A percentile compares a stretch with the other conserved stretches of the same genome.
phyloP scores from a whole-genome alignment of 1,140 invertebrate genomes.

The Euwallacea similis region DNA sequence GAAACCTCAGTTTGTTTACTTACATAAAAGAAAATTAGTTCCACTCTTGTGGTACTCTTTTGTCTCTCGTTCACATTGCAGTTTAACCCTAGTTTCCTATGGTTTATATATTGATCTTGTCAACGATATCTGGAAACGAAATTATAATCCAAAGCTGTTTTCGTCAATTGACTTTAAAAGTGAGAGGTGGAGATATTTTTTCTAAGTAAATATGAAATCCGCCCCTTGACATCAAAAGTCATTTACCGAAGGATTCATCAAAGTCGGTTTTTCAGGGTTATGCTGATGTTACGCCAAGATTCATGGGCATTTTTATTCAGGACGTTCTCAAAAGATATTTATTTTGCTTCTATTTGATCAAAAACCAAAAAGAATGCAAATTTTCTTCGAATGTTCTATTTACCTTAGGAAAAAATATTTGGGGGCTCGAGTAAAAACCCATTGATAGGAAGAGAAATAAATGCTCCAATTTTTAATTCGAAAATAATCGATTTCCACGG shows the following conservation, averaged over 20 bases:
- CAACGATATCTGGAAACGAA: no score
- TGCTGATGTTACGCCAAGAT: slow-evolving; percentile 13
- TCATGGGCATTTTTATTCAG: slow-evolving; percentile 18
- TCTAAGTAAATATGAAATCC: neutral
- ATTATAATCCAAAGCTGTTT: neutral
- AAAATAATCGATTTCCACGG: no score
- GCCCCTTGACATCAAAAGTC: slow-evolving; percentile 1
- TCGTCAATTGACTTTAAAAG: neutral
- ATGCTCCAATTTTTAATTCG: no score
- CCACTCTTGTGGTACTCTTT: no score
- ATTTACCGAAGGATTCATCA: slow-evolving; percentile 16
- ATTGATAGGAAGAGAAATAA: no score
- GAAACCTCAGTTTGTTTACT: no score
- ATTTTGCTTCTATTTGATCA: slow-evolving; percentile 18
- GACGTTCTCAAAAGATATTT: slow-evolving; percentile 12
- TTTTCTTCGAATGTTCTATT: slow-evolving; percentile 8
- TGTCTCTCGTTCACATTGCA: no score
- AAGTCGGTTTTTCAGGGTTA: slow-evolving; percentile 14
- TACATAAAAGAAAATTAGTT: no score
- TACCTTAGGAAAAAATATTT: neutral
- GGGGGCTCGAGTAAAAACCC: neutral
- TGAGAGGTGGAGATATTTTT: neutral
- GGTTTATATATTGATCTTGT: no score
- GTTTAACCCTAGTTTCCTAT: no score
- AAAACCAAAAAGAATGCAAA: slow-evolving; percentile 3